Evolutionary conservation across 2,888 invertebrate genomes (phyloP).

Genomic region (Acrobasis suavella): DNA sequence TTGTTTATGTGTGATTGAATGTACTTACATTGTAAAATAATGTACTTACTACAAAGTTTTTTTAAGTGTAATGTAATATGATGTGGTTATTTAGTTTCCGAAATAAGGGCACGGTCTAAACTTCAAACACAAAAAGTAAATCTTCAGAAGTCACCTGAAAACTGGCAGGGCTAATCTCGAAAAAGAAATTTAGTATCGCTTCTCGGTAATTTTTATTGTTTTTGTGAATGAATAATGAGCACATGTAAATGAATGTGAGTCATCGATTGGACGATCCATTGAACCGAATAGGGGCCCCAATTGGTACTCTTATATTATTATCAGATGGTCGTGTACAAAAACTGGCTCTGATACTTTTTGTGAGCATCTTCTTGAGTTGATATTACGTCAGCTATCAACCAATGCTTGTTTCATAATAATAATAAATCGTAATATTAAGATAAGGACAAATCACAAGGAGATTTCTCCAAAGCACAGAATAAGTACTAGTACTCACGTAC

Average conservation of each 20-base stretch:
- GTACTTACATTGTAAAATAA: too few species aligned
- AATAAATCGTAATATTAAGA: too few species aligned
- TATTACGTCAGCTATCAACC: constrained; percentile 1
- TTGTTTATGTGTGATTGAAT: too few species aligned
- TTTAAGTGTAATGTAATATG: too few species aligned
- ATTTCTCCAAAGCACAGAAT: too few species aligned
- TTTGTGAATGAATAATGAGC: constrained; percentile 8
- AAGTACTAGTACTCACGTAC: too few species aligned
- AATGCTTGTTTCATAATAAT: not conserved
- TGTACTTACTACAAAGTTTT: too few species aligned
- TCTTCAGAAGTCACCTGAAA: too few species aligned
- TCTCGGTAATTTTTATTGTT: constrained; percentile 2
- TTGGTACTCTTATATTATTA: not conserved
- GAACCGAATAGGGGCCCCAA: constrained; percentile 10
- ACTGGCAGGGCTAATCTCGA: not conserved
- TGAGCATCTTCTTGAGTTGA: not conserved
- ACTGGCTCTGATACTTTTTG: constrained; percentile 3
- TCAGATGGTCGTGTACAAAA: constrained; percentile 10
- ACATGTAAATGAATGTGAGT: constrained; percentile 13
- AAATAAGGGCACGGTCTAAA: too few species aligned
- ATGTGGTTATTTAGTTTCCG: too few species aligned
- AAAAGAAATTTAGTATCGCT: not conserved
- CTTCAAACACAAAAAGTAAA: too few species aligned
- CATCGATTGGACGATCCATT: constrained; percentile 6
- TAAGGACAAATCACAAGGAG: too few species aligned